Conservation (phyloP, 1,140 invertebrate genomes). For the Atta cephalotes region DNA sequence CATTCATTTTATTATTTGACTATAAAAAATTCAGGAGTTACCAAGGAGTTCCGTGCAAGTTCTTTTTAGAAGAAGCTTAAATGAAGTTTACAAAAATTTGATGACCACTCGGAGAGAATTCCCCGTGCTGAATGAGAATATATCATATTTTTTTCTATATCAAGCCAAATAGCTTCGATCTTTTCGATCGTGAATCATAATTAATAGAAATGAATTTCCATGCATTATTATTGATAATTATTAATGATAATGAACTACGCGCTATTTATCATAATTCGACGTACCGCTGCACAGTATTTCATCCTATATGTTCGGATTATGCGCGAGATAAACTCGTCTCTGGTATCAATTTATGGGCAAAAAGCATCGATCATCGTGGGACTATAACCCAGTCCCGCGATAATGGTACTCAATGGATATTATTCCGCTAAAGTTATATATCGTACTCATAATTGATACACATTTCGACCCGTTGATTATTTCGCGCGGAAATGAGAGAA, state of each 20-base stretch:
- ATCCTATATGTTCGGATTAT: constrained; percentile 2
- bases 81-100: too few relatives aligned
- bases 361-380: constrained; percentile 57
- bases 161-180: background rate
- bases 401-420: constrained; percentile 36
- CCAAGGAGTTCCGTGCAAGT: too few relatives aligned
- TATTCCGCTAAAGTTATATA: constrained; percentile 47
- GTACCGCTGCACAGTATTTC: background rate
- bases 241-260: constrained; percentile 32
- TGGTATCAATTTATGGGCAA: constrained; percentile 53
- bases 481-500: background rate
- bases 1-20: too few relatives aligned
- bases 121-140: too few relatives aligned
- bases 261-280: constrained; percentile 39
- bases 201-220: background rate
- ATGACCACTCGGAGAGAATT: too few relatives aligned
- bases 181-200: background rate
- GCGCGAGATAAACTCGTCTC: constrained; percentile 46
- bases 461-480: constrained; percentile 40
- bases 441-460: constrained; percentile 52
- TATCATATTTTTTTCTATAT: background rate
- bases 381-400: constrained; percentile 17
- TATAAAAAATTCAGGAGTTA: too few relatives aligned
- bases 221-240: constrained; percentile 10
- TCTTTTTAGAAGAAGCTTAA: too few relatives aligned